Evolutionary conservation across 2,888 invertebrate genomes (phyloP).

Genomic region (Chalcosyrphus nemorum): DNA sequence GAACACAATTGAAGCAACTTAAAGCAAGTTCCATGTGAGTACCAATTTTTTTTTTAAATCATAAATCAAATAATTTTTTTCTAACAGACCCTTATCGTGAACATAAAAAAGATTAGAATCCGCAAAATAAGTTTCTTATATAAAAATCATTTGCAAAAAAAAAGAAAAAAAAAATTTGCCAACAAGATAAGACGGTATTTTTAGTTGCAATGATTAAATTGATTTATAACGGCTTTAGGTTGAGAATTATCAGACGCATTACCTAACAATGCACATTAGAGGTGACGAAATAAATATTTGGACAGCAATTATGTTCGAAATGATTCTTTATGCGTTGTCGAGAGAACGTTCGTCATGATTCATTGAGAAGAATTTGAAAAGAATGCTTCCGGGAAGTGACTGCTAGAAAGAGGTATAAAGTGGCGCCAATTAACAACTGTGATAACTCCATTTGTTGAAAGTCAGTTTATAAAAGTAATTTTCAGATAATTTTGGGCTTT

Average conservation of each 20-base stretch:
- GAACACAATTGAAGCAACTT: conserved; percentile 36
- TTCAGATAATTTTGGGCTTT: not conserved
- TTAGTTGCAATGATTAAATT: conserved; percentile 8
- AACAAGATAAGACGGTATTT: conserved; percentile 14
- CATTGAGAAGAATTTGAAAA: not conserved
- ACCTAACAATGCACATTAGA: not conserved
- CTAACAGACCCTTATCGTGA: not conserved
- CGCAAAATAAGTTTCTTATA: not conserved
- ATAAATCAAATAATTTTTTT: not conserved
- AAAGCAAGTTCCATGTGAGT: conserved; percentile 63
- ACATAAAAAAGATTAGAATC: conserved; percentile 10
- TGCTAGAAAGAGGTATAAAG: conserved; percentile 2
- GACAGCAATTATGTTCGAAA: not conserved
- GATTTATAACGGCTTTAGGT: not conserved
- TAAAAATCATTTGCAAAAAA: conserved; percentile 6
- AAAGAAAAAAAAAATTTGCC: not conserved
- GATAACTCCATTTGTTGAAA: not conserved
- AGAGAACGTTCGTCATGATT: not conserved
- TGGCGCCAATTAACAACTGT: conserved; percentile 19
- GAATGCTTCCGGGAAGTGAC: not conserved
- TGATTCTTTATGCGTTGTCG: not conserved
- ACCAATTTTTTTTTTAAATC: not conserved
- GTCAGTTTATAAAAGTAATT: not conserved
- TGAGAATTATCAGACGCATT: not conserved
- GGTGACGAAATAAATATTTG: not conserved